These are phyloP conservation scores for Spea hammondii DNA, from an alignment of 2,797 vertebrate species.

Conservation along the genomic window DNA sequence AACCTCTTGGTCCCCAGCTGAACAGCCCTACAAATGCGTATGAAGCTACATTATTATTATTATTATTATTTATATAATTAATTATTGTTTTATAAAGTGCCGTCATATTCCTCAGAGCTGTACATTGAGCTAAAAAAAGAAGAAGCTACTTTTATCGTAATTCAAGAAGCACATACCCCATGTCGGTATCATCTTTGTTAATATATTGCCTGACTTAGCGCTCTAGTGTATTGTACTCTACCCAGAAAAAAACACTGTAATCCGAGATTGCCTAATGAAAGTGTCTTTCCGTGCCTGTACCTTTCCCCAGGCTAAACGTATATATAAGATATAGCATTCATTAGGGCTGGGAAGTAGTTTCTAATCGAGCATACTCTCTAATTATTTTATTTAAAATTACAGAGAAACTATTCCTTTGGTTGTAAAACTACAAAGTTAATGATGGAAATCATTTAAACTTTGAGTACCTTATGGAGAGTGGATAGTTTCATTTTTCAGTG, in stretches of 20 bases:
- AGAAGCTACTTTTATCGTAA: no score
- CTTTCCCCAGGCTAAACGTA: conserved; percentile 29
- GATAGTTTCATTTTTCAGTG: conserved; percentile 48
- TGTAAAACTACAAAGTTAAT: conserved; percentile 53
- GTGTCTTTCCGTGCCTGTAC: conserved; percentile 18
- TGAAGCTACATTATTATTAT: no score
- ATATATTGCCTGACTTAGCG: no score
- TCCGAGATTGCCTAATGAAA: conserved; percentile 25
- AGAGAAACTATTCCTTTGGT: conserved; percentile 46
- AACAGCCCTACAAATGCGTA: no score
- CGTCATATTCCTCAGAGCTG: no score
- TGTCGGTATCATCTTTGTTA: no score
- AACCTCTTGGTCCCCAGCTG: no score
- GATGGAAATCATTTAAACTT: conserved; percentile 50
- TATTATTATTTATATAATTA: no score
- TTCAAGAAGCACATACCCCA: no score
- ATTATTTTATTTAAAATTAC: conserved; percentile 54
- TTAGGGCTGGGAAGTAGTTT: conserved; percentile 28
- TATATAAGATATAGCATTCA: conserved; percentile 37
- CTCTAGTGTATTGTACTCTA: neutral
- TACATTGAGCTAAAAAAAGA: neutral
- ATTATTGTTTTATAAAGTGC: no score
- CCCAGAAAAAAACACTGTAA: neutral
- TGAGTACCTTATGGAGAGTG: conserved; percentile 51
- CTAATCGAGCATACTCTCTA: conserved; percentile 48